Evolutionary conservation across 2,797 vertebrate genomes (phyloP).

Genomic region (Coregonus suidteri): DNA sequence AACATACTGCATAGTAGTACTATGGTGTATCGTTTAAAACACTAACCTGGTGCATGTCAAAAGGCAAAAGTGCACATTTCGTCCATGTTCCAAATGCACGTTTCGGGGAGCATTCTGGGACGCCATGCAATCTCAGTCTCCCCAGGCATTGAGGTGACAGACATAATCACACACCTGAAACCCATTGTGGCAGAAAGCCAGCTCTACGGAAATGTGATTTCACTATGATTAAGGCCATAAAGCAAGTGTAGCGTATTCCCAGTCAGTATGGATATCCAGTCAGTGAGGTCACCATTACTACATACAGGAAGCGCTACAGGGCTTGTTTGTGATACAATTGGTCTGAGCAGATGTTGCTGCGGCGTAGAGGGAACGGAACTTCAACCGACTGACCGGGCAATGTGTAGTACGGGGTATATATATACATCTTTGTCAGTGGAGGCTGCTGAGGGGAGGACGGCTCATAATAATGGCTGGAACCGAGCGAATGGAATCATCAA

Average conservation of each 20-base stretch:
- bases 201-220: background rate
- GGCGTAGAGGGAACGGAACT: no score
- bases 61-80: background rate
- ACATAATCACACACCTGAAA: constrained; percentile 19
- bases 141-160: constrained; percentile 16
- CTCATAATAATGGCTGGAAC: no score
- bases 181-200: background rate
- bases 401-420: no score
- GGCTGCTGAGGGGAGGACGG: no score
- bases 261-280: constrained; percentile 12
- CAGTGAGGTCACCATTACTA: constrained; percentile 8
- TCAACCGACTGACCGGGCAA: no score
- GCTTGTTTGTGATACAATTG: constrained; percentile 7
- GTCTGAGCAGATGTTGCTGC: constrained; percentile 8
- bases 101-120: background rate
- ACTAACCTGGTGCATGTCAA: background rate
- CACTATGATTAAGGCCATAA: background rate
- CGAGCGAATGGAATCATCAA: no score
- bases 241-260: background rate
- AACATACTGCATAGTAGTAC: no score
- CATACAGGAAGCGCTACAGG: background rate
- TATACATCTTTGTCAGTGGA: no score
- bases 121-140: background rate
- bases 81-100: background rate
- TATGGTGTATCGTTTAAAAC: no score